Evolutionary conservation across 2,888 invertebrate species (phyloP).

Genomic region (Sceliomorpha sp.): DNA sequence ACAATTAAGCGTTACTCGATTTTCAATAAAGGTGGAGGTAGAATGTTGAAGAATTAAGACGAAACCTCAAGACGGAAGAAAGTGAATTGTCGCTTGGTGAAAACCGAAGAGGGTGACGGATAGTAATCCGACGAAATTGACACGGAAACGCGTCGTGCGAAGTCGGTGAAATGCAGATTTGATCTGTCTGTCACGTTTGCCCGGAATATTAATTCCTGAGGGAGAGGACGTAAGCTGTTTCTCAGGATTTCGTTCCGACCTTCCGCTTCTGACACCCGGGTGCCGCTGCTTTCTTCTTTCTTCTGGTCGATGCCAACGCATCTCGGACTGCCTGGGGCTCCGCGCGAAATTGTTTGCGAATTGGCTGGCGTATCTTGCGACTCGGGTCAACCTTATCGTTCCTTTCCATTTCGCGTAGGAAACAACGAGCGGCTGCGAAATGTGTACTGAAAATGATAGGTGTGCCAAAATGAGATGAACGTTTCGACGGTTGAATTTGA

Average conservation of each 20-base stretch:
- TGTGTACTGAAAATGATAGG: slow-evolving; percentile 22
- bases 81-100: slow-evolving; percentile 40
- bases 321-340: slow-evolving; percentile 69
- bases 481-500: no score
- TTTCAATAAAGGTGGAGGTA: background rate
- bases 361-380: slow-evolving; percentile 60
- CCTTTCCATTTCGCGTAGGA: slow-evolving; percentile 23
- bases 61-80: slow-evolving; percentile 40
- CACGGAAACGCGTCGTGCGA: slow-evolving; percentile 60
- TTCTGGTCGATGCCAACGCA: slow-evolving; percentile 49
- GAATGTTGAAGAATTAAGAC: slow-evolving; percentile 19
- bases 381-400: slow-evolving; percentile 25
- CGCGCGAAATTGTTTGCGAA: slow-evolving; percentile 75
- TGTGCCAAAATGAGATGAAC: no score
- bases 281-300: no score
- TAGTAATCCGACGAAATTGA: slow-evolving; percentile 78
- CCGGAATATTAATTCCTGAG: slow-evolving; percentile 77
- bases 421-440: slow-evolving; percentile 23
- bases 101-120: slow-evolving; percentile 57
- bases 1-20: no score
- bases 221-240: slow-evolving; percentile 72
- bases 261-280: slow-evolving; percentile 47
- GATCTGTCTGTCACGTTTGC: slow-evolving; percentile 79
- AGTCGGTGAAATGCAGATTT: slow-evolving; percentile 76
- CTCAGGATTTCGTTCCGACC: slow-evolving; percentile 60